These are phyloP conservation scores for Bacillus rossius DNA, from an alignment of 1,140 invertebrate species.

Conservation along the genomic window DNA sequence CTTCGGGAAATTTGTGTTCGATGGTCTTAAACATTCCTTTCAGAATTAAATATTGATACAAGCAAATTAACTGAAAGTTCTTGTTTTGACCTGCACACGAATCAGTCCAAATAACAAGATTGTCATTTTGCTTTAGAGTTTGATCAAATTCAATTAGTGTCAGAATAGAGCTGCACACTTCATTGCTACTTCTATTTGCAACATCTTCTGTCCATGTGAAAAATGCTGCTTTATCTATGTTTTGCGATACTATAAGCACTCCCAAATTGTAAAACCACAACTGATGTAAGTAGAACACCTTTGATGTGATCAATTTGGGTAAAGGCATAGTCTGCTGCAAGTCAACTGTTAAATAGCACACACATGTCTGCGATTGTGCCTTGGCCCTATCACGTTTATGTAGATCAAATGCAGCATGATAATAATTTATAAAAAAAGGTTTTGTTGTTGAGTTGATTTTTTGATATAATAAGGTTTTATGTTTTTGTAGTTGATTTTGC, in stretches of 20 bases:
- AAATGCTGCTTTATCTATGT: slow-evolving; percentile 3
- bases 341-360: no score
- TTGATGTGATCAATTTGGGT: slow-evolving; percentile 27
- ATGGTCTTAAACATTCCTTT: slow-evolving; percentile 13
- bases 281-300: slow-evolving; percentile 27
- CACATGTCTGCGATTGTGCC: no score
- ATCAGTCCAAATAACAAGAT: slow-evolving; percentile 12
- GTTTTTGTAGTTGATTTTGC: no score
- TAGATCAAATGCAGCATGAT: no score
- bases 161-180: slow-evolving; percentile 11
- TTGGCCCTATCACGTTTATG: no score
- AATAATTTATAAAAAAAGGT: no score
- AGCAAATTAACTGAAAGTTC: slow-evolving; percentile 11
- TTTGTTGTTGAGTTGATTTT: no score
- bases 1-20: slow-evolving; percentile 15
- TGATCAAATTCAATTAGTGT: slow-evolving; percentile 13
- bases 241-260: slow-evolving; percentile 9
- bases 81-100: slow-evolving; percentile 12
- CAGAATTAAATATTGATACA: slow-evolving; percentile 16
- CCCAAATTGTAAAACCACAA: slow-evolving; percentile 16
- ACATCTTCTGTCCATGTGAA: slow-evolving; percentile 14
- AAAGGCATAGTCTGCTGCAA: slow-evolving; percentile 26
- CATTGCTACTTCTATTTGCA: slow-evolving; percentile 5
- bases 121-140: neutral
- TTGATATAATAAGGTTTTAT: no score